Evolutionary conservation across 2,888 invertebrate species (phyloP), one percentile per base, ranked within the genome.

Genomic region (Pyrrhosoma nymphula): DNA sequence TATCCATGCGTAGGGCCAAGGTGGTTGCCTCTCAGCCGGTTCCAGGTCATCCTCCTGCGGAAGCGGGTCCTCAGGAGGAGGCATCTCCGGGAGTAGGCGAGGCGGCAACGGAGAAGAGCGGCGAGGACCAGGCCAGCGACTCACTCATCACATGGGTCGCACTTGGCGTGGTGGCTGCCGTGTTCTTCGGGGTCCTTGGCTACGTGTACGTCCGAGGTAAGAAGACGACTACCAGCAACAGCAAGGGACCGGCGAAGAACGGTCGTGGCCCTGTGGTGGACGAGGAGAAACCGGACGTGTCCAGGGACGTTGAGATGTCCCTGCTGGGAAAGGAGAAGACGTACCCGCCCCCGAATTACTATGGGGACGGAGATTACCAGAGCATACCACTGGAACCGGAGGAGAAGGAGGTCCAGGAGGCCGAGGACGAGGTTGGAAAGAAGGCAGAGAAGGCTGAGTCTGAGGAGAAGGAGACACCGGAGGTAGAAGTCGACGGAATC

Each of bases 401-500:
- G 69, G 93, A 69, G 18, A 93, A 69, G 30, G 93, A 69, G n/a
- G 35, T 35, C 14, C n/a, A 69, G 93, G 93, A 69, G 69, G 75
- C 47, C 39, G 93, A 39, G 12, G 75, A 93, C 26, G 69, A 93
- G n/a, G 47, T 26, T 0, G 14, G 47, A 6, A 39, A 69, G 0
- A 63, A 69, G 47, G 91, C 14, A 0, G 63, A 91, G 69, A 55
- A 88, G 55, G 89, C 47, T 39, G 75, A 88, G 47, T 23, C 39
- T 95, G 63, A 88, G n/a, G 89, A 82, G 47, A 95, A 88, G 63
- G 23, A 47, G 95, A 95, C 95, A 30, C 91, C 95, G 23, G 47
- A 39, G 10, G 93, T 95, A 20, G 95, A 95, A 90, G 69, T 95
- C 0, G 95, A 95, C n/a, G 95, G 95, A 18, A 90, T 56, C 75